Base-by-base conservation (phyloP, 2,888 invertebrate species). In the Tachystola acroxantha region DNA sequence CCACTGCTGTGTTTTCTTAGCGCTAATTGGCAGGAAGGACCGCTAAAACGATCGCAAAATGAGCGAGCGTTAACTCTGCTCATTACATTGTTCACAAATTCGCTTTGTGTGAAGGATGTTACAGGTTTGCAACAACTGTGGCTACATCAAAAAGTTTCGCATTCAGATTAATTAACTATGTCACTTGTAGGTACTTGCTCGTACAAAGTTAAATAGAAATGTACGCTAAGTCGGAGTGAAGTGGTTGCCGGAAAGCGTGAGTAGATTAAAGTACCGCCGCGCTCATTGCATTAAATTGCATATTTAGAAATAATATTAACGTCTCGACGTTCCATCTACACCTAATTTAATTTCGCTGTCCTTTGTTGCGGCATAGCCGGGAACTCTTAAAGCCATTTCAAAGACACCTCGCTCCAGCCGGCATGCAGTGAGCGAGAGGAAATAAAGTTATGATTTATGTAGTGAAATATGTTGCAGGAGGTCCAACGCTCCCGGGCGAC, bases 391-490 rank as follows among this genome's bases (percentile, higher is more conserved):
- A 78, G 71, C 73, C 67, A 66, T 78, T 79, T 70, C 76, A 77
- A 78, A 84, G 84, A 80, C 78, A 81, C 75, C 78, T 79, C 66
- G 56, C 58, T 59, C 43, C 63, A 63, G 59, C 55, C 61, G 60
- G 64, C 60, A 63, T 63, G 68, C 66, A 53, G 46, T 66, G 72
- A 81, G 68, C 74, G 76, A 79, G 77, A 82, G 84, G 84, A 82
- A 84, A 84, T 84, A 82, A 84, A 84, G 76, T 82, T 84, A 79
- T 84, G 82, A 85, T 84, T 82, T 85, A 85, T 82, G 75, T 75
- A 77, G 72, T 73, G 76, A 80, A 82, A 81, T 85, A 80, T 82
- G 78, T 78, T 74, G 65, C 66, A 60, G 11, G 57, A 53, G 53
- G 57, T 63, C 60, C 63, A 53, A 57, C 59, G 63, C 64, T 63